Evolutionary conservation across 2,113 vertebrate genomes (phyloP).

Genomic region (Oreamnos americanus): DNA sequence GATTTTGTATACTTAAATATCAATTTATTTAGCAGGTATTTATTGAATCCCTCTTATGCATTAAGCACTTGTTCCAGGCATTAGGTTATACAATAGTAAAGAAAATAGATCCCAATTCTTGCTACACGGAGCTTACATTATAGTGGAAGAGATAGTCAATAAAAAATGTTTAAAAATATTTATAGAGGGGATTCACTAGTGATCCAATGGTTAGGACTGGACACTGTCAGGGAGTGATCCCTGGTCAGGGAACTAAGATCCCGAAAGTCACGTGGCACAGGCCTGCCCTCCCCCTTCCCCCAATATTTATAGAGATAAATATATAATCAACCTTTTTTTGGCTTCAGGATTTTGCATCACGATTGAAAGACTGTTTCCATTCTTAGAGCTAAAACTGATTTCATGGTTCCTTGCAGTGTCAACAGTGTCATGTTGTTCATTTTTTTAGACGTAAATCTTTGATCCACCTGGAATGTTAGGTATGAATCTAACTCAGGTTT

Average conservation of each 20-base stretch:
- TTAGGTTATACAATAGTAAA: not conserved
- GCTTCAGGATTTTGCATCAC: not conserved
- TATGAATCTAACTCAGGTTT: slow-evolving; percentile 46
- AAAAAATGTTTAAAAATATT: not conserved
- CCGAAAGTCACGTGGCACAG: not conserved
- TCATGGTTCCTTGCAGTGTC: not conserved
- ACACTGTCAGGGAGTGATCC: not conserved
- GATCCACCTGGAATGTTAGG: slow-evolving; percentile 18
- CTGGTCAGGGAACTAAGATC: not conserved
- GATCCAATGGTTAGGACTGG: not conserved
- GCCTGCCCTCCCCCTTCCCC: not conserved
- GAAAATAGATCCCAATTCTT: not conserved
- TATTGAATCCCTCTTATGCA: not conserved
- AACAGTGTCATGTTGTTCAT: not conserved
- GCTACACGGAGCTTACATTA: not conserved
- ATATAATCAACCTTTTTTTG: not conserved
- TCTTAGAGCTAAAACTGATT: not conserved
- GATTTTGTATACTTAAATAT: not conserved
- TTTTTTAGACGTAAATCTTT: slow-evolving; percentile 29
- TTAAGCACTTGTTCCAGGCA: not conserved
- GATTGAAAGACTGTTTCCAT: not conserved
- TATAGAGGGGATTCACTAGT: not conserved
- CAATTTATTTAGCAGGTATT: not conserved
- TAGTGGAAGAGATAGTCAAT: not conserved
- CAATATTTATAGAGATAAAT: not conserved